Base-by-base conservation (phyloP, 2,797 vertebrate genomes). In the Adrianichthys oophorus region DNA sequence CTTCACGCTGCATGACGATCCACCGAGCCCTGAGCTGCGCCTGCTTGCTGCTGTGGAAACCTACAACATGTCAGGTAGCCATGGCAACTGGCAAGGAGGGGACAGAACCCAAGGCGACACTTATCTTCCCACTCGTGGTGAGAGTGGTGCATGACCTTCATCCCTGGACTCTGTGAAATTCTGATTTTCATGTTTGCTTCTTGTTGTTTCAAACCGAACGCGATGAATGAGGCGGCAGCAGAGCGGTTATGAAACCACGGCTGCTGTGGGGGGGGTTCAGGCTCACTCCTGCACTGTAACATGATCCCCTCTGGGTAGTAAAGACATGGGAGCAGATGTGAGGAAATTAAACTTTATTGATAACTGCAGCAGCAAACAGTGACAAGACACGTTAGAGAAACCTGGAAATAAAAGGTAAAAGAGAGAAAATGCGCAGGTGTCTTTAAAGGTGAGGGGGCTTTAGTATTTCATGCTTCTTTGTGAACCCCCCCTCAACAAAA, bases 41-140 rank as follows among this genome's bases (percentile, higher is more conserved):
- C 43, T 92, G 88, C 90, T 94, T 83, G 90, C 85, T 16, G 15
- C 82, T 62, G 72, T 89, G 19, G 94, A 96, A 41, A 82, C 95
- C 87, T 95, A 83, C 92, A 91, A 90, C 85, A 93, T 95, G 92
- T 92, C 93, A 93, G 94, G 96, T 95, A 85, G 77, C 87, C 74
- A 29, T 78, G 68, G 87, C 57, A 85, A 90, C 84, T 45, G 0
- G 46, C 1, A 52, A 69, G 79, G 68, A 67, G 77, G 80, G 75
- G 70, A 65, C 72, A 65, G 59, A 58, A 75, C 79, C 71, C 76
- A 55, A 69, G 78, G 80, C 67, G 72, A 75, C 87, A 87, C 85
- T 82, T 62, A 70, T 84, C 83, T 79, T 85, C 85, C 85, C 80
- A 88, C 85, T 87, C 73, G 32, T 49, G 48, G 69, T 56, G 79